A percentile compares a stretch with the other conserved stretches of the same genome.
These are phyloP conservation scores for Eumeta japonica DNA, from an alignment of 1,140 invertebrate genomes.

Conservation along the genomic window DNA sequence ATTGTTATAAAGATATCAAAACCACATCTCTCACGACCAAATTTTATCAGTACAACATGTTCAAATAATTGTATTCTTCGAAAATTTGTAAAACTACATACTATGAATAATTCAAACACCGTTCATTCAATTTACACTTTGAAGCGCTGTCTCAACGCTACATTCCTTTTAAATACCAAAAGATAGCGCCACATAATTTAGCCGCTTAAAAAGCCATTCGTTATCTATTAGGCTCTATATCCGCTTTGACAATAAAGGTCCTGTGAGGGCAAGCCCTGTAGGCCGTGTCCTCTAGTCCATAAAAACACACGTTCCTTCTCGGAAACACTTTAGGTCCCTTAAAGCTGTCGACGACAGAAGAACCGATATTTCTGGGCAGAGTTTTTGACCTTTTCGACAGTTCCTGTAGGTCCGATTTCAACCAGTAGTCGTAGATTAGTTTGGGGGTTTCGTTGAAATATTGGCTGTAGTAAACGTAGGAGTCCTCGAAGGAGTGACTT, in stretches of 20 bases:
- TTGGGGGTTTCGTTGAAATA: conserved; percentile 43
- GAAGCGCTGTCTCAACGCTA: too few species aligned
- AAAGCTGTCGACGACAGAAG: conserved; percentile 25
- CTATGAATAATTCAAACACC: too few species aligned
- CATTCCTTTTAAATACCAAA: too few species aligned
- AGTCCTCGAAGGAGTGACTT: conserved; percentile 31
- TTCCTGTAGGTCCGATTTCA: conserved; percentile 37
- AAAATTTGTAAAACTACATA: too few species aligned
- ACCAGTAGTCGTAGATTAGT: conserved; percentile 39
- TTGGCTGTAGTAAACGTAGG: conserved; percentile 40
- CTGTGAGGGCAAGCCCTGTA: conserved; percentile 12
- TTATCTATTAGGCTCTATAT: conserved; percentile 19
- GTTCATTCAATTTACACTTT: too few species aligned
- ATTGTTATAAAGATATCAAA: too few species aligned
- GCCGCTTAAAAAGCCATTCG: too few species aligned
- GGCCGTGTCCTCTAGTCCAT: conserved; percentile 22
- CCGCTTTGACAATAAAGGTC: conserved; percentile 33
- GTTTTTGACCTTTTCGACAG: conserved; percentile 28
- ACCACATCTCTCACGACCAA: too few species aligned
- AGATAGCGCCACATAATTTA: too few species aligned
- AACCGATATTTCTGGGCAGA: conserved; percentile 40
- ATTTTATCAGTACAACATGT: too few species aligned
- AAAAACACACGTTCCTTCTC: conserved; percentile 37
- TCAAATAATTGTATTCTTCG: too few species aligned
- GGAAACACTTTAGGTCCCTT: conserved; percentile 21